Evolutionary conservation across 2,113 vertebrate species (phyloP).

Genomic region (Brachypodius melanocephalos): DNA sequence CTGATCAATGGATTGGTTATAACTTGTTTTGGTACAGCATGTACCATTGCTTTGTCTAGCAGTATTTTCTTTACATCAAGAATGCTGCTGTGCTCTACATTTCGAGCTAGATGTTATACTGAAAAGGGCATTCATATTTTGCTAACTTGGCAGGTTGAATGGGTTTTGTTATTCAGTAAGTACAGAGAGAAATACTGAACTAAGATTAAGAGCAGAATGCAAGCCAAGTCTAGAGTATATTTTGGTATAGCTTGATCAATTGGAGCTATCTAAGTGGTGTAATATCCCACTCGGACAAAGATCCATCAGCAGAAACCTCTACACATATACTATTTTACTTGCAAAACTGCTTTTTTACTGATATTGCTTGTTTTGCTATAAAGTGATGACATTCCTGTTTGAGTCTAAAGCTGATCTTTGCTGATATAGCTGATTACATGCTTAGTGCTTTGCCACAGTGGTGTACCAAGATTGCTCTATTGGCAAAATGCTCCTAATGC

Average conservation of each 20-base stretch:
- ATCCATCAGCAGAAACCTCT: neutral
- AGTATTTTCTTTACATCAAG: neutral
- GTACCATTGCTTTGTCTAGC: neutral
- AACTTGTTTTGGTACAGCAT: neutral
- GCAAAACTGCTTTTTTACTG: neutral
- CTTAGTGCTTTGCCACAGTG: neutral
- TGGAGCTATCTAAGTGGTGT: neutral
- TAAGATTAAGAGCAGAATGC: neutral
- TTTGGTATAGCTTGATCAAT: neutral
- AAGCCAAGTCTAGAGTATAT: neutral
- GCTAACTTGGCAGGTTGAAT: neutral
- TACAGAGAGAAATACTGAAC: neutral
- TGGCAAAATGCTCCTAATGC: conserved; percentile 7
- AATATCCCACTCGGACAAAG: neutral
- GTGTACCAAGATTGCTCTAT: neutral
- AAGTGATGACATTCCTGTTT: neutral
- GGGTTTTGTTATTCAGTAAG: neutral
- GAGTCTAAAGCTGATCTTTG: neutral
- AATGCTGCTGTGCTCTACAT: neutral
- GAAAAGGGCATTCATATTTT: neutral
- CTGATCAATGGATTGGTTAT: neutral
- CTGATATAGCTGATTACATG: neutral
- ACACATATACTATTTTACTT: neutral
- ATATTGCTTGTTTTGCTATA: conserved; percentile 2
- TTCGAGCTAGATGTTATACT: neutral